These are phyloP conservation scores for Mesocricetus auratus DNA, from an alignment of 2,113 vertebrate genomes.

Conservation along the genomic window DNA sequence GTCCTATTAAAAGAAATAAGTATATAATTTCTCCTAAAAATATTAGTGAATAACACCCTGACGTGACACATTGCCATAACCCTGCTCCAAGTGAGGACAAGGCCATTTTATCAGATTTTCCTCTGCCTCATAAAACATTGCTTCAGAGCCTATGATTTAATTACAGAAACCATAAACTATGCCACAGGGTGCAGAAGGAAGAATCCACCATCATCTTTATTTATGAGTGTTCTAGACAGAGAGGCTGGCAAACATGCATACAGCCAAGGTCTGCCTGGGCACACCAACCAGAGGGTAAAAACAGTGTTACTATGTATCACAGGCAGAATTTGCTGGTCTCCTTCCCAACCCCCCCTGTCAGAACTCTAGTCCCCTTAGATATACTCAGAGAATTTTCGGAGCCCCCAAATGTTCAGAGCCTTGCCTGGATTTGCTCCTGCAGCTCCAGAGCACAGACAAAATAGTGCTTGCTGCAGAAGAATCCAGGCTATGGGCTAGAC, in stretches of 20 bases:
- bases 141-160: slow-evolving; percentile 57
- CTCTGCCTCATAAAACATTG: slow-evolving; percentile 68
- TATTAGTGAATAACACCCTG: slow-evolving; percentile 41
- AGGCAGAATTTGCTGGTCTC: slow-evolving; percentile 40
- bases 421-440: neutral
- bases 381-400: slow-evolving; percentile 23
- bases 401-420: neutral
- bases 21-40: slow-evolving; percentile 10
- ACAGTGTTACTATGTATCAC: slow-evolving; percentile 40
- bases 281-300: neutral
- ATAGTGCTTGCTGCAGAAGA: neutral
- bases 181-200: slow-evolving; percentile 7
- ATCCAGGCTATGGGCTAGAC: neutral
- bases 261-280: slow-evolving; percentile 30
- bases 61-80: slow-evolving; percentile 33
- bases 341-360: neutral
- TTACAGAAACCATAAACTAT: slow-evolving; percentile 66
- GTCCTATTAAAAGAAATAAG: slow-evolving; percentile 26
- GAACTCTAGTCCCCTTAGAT: slow-evolving; percentile 40
- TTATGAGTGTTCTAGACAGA: slow-evolving; percentile 74
- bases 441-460: neutral
- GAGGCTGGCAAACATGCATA: slow-evolving; percentile 46
- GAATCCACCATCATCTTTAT: slow-evolving; percentile 68
- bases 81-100: slow-evolving; percentile 40
- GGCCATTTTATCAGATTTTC: slow-evolving; percentile 70